These are phyloP conservation scores for Tragelaphus imberbis DNA, from an alignment of 2,113 vertebrate genomes.

Conservation along the genomic window DNA sequence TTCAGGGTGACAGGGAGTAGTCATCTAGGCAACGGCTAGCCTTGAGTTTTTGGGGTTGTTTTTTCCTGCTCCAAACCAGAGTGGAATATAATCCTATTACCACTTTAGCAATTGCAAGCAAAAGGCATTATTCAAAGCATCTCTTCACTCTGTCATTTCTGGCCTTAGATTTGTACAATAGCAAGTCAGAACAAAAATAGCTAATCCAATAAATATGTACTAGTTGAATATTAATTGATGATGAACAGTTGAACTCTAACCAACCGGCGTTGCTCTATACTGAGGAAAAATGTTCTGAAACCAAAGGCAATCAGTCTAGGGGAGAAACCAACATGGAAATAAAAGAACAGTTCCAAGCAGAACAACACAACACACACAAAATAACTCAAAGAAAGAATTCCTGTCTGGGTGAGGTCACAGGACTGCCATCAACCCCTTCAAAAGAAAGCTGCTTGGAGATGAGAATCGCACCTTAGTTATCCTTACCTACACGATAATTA, in stretches of 20 bases:
- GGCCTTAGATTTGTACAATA: not conserved
- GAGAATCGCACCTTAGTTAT: not conserved
- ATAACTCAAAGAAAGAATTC: not conserved
- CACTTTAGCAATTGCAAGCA: not conserved
- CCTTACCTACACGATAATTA: not conserved
- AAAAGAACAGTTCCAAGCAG: not conserved
- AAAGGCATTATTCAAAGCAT: not conserved
- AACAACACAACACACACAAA: not conserved
- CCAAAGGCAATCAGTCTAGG: not conserved
- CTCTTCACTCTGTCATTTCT: not conserved
- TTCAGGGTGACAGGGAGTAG: not conserved
- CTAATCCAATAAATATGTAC: not conserved
- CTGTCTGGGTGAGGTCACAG: not conserved
- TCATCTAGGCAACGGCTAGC: not conserved
- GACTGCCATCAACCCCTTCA: not conserved
- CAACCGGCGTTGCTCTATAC: not conserved
- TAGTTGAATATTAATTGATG: not conserved
- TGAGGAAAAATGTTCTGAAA: not conserved
- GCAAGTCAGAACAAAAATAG: not conserved
- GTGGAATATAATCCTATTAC: not conserved
- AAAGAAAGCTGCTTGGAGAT: not conserved
- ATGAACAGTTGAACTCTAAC: not conserved
- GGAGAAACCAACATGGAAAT: not conserved
- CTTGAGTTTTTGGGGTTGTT: fast-evolving
- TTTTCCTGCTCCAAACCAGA: not conserved